phyloP scores from a whole-genome alignment of 2,888 invertebrate genomes.

The Synergus laeviventris region DNA sequence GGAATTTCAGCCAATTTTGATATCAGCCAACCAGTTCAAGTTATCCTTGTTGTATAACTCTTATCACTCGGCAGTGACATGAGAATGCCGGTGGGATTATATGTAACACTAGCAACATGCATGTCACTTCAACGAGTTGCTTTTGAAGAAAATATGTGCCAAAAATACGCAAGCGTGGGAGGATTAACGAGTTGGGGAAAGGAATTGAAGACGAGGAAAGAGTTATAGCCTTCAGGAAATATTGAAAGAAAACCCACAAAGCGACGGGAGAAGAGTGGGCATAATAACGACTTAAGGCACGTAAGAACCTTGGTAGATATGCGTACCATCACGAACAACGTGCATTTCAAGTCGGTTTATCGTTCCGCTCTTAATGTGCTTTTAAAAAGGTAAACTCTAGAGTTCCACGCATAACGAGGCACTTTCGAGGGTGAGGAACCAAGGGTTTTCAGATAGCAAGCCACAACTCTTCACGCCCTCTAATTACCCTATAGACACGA shows the following conservation, averaged over 20 bases:
- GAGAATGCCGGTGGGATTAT: background rate
- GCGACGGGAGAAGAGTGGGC: background rate
- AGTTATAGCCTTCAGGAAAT: slow-evolving; percentile 21
- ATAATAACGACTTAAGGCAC: slow-evolving; percentile 32
- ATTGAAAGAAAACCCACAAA: slow-evolving; percentile 25
- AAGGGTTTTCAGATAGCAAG: slow-evolving; percentile 65
- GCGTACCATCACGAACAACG: slow-evolving; percentile 3
- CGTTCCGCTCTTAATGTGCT: slow-evolving; percentile 61
- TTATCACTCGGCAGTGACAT: background rate
- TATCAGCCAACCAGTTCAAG: slow-evolving; percentile 9
- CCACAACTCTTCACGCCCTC: slow-evolving; percentile 69
- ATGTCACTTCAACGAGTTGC: background rate
- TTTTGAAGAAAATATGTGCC: background rate
- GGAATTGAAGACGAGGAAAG: slow-evolving; percentile 32
- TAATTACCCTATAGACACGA: slow-evolving; percentile 73
- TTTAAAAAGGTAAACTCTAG: slow-evolving; percentile 64
- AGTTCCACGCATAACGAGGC: slow-evolving; percentile 53
- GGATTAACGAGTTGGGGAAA: slow-evolving; percentile 24
- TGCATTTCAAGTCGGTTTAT: slow-evolving; percentile 53
- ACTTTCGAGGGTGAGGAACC: slow-evolving; percentile 64
- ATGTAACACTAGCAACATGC: background rate
- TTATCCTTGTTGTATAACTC: background rate
- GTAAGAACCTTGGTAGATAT: slow-evolving; percentile 7
- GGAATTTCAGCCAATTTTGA: background rate
- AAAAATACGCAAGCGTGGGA: slow-evolving; percentile 2